Evolutionary conservation across 2,113 vertebrate species (phyloP).

Genomic region (Aegotheles bennettii): DNA sequence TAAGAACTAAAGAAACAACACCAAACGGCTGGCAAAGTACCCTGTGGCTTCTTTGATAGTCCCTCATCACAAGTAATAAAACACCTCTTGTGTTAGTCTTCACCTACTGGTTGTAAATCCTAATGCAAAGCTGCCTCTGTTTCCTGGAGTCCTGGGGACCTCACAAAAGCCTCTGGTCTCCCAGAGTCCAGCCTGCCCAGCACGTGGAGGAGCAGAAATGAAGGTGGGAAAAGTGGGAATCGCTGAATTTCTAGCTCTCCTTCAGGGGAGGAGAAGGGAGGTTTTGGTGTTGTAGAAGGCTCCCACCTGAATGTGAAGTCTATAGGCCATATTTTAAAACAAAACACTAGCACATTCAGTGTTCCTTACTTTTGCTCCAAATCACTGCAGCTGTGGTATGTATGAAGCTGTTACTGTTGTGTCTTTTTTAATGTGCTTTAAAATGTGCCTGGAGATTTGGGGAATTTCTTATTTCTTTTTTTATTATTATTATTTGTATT

Average conservation of each 20-base stretch:
- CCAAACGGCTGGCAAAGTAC: slow-evolving; percentile 10
- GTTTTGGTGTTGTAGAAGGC: background rate
- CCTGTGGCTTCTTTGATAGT: slow-evolving; percentile 45
- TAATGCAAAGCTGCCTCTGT: slow-evolving; percentile 31
- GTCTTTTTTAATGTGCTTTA: slow-evolving; percentile 14
- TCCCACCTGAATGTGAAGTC: background rate
- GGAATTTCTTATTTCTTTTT: slow-evolving; percentile 49
- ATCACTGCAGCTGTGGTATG: slow-evolving; percentile 49
- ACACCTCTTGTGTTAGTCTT: slow-evolving; percentile 39
- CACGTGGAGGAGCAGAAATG: background rate
- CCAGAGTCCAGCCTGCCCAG: background rate
- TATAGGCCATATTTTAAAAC: background rate
- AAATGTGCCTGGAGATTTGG: slow-evolving; percentile 41
- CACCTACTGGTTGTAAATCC: slow-evolving; percentile 52
- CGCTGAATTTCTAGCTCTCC: background rate
- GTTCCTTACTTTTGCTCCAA: background rate
- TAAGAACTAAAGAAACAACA: slow-evolving; percentile 14
- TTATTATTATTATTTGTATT: slow-evolving; percentile 12
- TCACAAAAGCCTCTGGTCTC: slow-evolving; percentile 9
- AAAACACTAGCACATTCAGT: slow-evolving; percentile 49
- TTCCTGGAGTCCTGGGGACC: background rate
- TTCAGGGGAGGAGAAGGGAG: background rate
- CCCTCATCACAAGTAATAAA: slow-evolving; percentile 45
- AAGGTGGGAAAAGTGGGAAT: background rate
- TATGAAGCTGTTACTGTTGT: slow-evolving; percentile 33